phyloP scores from a whole-genome alignment of 2,888 invertebrate species.

The Choreutis nemorana region DNA sequence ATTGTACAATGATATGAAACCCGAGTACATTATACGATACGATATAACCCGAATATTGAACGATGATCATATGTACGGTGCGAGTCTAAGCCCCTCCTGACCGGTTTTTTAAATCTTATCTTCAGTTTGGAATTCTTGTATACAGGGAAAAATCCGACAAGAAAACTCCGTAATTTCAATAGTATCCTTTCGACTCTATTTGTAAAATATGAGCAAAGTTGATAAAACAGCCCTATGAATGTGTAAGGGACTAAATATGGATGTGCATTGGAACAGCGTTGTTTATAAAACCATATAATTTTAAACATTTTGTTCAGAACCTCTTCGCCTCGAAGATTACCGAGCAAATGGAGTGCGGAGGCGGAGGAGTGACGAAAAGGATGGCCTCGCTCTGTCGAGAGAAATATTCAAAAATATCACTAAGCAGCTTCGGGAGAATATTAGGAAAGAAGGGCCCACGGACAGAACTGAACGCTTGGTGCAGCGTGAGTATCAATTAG shows the following conservation, averaged over 20 bases:
- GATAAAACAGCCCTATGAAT: not conserved
- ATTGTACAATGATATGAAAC: no score
- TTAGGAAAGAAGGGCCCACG: conserved; percentile 52
- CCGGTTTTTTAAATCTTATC: no score
- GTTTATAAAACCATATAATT: conserved; percentile 6
- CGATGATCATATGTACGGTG: no score
- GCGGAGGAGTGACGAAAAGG: conserved; percentile 48
- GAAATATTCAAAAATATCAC: conserved; percentile 64
- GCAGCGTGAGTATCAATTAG: conserved; percentile 39
- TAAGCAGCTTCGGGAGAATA: conserved; percentile 57
- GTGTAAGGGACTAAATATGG: not conserved
- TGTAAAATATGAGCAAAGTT: no score
- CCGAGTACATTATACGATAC: no score
- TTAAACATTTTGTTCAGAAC: conserved; percentile 32
- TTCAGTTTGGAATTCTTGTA: no score
- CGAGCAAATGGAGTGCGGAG: conserved; percentile 38
- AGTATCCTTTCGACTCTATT: no score
- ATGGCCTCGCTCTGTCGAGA: conserved; percentile 55
- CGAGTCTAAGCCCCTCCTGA: no score
- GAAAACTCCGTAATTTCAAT: no score
- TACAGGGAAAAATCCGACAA: no score
- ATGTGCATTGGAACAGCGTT: not conserved
- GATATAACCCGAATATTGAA: no score
- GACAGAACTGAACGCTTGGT: conserved; percentile 51
- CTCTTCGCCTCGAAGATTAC: conserved; percentile 47